Evolutionary conservation across 2,888 invertebrate genomes (phyloP), one percentile per base, ranked within the genome.

Genomic region (Agrochola lota): DNA sequence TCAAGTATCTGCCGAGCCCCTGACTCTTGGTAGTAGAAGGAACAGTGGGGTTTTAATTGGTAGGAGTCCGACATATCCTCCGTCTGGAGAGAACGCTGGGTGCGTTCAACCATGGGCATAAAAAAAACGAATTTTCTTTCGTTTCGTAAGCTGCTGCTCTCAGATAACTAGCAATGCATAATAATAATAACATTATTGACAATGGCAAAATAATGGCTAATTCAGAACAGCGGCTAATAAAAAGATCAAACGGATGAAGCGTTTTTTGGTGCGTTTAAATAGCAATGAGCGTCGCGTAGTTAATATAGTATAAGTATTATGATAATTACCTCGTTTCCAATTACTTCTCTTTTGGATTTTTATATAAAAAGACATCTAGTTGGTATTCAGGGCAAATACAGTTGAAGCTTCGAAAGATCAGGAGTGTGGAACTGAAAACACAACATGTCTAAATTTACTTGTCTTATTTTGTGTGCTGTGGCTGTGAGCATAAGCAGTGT

Each of bases 401-500:
- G 5, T 60, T 62, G 20, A 40, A 72, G 69, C 69, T 70, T 77
- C 49, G 35, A 62, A 71, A 43, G 43, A 69, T 17, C 55, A 81
- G 17, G 60, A 64, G 20, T 62, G 52, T n/a, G 35, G 20, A 59
- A 30, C 15, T 4, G 46, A 60, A 64, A 55, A 35, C n/a, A 57
- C 52, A 87, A 80, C 9, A 87, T 87, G 87, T 60, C 26, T 5
- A 80, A 85, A 55, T 64, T 75, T 43, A 60, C 49, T 64, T 67
- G 57, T 55, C 62, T 83, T 35, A n/a, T 77, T 77, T 59, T 84
- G 46, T 81, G 72, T 74, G 40, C 69, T 35, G 63, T 80, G 3
- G 78, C 71, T 71, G 57, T 71, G 1, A 80, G 63, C 35, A 55
- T 86, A 5, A 52, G 35, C 17, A 46, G 40, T 15, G 76, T 86